Conservation (phyloP, 1,140 invertebrate species). For the Wasmannia auropunctata region DNA sequence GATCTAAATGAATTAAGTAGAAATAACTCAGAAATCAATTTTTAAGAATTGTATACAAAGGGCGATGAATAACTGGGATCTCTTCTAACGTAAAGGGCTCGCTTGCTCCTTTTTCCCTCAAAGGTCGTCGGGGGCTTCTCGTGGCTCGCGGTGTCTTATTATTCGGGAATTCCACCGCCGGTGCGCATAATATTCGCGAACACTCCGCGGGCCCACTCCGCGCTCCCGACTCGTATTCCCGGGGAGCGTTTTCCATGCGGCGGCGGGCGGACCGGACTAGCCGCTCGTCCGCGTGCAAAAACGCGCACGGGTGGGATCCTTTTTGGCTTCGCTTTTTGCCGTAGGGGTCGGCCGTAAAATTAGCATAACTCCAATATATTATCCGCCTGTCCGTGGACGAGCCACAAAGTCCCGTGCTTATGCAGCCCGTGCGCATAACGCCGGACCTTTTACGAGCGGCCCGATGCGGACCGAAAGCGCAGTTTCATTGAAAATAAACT, state of each 20-base stretch:
- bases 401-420: conserved; percentile 53
- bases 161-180: conserved; percentile 65
- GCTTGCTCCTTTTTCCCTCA: conserved; percentile 1
- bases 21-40: neutral
- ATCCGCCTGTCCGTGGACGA: conserved; percentile 61
- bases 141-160: conserved; percentile 51
- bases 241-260: conserved; percentile 55
- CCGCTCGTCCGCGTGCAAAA: conserved; percentile 69
- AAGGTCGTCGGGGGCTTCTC: conserved; percentile 27
- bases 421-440: conserved; percentile 18
- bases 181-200: conserved; percentile 61
- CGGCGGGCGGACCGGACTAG: conserved; percentile 47
- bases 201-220: conserved; percentile 64
- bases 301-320: conserved; percentile 66
- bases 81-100: neutral
- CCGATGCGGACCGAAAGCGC: conserved; percentile 46
- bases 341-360: conserved; percentile 74
- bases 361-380: conserved; percentile 81
- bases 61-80: neutral
- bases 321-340: conserved; percentile 70
- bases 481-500: conserved; percentile 66
- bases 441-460: conserved; percentile 23
- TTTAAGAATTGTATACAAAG: neutral
- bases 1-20: neutral
- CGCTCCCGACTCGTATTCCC: conserved; percentile 60